Conservation (phyloP, 2,113 vertebrate genomes). For the Charina bottae region DNA sequence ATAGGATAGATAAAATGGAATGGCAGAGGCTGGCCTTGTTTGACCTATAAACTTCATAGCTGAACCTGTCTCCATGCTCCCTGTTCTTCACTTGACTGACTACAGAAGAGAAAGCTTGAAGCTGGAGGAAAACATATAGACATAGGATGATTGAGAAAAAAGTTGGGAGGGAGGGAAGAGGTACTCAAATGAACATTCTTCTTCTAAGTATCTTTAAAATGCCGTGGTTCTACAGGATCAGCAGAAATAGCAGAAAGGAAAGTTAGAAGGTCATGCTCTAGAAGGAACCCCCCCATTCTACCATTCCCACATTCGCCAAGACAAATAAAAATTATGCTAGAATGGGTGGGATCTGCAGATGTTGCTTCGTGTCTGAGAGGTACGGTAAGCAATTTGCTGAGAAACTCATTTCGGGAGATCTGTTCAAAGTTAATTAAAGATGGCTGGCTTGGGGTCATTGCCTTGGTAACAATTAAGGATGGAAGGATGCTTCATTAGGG, state of each 20-base stretch:
- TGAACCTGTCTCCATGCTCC: neutral
- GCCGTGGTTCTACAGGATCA: too few species aligned
- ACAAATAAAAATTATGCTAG: conserved; percentile 30
- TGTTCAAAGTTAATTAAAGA: conserved; percentile 83
- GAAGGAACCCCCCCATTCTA: neutral
- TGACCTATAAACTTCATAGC: neutral
- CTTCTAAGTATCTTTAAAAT: neutral
- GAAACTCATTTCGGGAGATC: conserved; percentile 76
- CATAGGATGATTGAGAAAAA: neutral
- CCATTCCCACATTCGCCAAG: neutral
- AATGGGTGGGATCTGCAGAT: conserved; percentile 56
- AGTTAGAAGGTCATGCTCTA: neutral
- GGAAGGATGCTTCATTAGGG: conserved; percentile 76
- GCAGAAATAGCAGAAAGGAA: neutral
- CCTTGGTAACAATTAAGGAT: conserved; percentile 84
- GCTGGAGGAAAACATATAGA: neutral
- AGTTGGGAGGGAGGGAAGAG: neutral
- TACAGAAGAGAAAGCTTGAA: neutral
- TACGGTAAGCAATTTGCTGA: conserved; percentile 73
- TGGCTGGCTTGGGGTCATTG: conserved; percentile 79
- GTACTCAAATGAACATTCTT: neutral
- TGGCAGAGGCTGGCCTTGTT: neutral
- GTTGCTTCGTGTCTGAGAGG: conserved; percentile 72
- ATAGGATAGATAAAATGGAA: neutral
- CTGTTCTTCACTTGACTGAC: neutral